Evolutionary conservation across 2,113 vertebrate genomes (phyloP).

Genomic region (Colinus virginianus): DNA sequence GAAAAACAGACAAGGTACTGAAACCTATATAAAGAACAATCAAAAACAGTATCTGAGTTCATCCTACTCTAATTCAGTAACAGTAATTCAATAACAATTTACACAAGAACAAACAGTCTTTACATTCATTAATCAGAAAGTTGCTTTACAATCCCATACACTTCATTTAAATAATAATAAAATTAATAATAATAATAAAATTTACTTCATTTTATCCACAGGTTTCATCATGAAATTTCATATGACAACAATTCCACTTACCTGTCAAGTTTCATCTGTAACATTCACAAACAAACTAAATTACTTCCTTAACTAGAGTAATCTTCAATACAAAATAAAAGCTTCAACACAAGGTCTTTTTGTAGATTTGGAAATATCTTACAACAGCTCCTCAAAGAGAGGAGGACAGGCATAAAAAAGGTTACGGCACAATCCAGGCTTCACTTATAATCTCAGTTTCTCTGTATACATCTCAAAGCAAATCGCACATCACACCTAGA

Average conservation of each 20-base stretch:
- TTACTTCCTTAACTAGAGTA: background rate
- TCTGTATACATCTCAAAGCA: background rate
- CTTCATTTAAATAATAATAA: background rate
- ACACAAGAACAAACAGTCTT: background rate
- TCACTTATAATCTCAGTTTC: background rate
- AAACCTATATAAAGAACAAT: background rate
- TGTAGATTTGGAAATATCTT: background rate
- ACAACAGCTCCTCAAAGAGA: background rate
- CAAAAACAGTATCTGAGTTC: background rate
- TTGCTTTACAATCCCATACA: background rate
- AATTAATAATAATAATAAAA: too few relatives aligned
- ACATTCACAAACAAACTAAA: background rate
- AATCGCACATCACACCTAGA: constrained; percentile 2
- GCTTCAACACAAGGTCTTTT: background rate
- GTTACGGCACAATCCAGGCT: background rate
- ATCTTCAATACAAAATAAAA: background rate
- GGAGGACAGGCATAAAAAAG: background rate
- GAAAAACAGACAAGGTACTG: background rate
- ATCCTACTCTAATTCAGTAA: background rate
- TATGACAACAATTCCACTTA: background rate
- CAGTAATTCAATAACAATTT: background rate
- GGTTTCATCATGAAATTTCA: background rate
- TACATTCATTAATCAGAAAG: background rate
- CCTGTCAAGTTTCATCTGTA: background rate
- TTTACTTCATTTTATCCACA: background rate